Evolutionary conservation across 1,140 invertebrate species (phyloP).

Genomic region (Cherax destructor): DNA sequence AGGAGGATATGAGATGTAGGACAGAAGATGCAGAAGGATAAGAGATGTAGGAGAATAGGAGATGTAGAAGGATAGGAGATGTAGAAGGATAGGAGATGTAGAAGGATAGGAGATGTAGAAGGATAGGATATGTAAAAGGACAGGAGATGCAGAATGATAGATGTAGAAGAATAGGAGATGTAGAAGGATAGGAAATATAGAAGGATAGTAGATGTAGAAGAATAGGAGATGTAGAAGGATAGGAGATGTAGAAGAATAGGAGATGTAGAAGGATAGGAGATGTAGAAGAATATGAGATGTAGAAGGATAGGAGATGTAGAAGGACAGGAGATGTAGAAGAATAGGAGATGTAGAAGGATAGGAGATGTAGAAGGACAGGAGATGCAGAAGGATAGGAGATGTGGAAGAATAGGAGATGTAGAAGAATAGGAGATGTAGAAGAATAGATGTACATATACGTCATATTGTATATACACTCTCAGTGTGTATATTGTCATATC

Average conservation of each 20-base stretch:
- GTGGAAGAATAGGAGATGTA: no score
- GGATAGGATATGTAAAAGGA: no score
- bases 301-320: neutral
- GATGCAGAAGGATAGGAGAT: no score
- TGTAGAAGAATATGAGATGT: neutral
- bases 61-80: neutral
- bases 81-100: neutral
- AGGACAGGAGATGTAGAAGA: neutral
- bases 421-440: no score
- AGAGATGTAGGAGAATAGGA: neutral
- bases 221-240: neutral
- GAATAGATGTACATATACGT: no score
- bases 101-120: neutral
- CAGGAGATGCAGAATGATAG: no score
- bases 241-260: neutral
- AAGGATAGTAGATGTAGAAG: neutral
- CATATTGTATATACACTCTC: no score
- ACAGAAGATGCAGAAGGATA: neutral
- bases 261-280: neutral
- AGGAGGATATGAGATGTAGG: no score
- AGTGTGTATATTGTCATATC: no score
- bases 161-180: no score
- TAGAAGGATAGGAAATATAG: no score
- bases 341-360: neutral
- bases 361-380: no score